These are phyloP conservation scores for Acrobasis repandana DNA, from an alignment of 2,888 invertebrate genomes.

Conservation along the genomic window DNA sequence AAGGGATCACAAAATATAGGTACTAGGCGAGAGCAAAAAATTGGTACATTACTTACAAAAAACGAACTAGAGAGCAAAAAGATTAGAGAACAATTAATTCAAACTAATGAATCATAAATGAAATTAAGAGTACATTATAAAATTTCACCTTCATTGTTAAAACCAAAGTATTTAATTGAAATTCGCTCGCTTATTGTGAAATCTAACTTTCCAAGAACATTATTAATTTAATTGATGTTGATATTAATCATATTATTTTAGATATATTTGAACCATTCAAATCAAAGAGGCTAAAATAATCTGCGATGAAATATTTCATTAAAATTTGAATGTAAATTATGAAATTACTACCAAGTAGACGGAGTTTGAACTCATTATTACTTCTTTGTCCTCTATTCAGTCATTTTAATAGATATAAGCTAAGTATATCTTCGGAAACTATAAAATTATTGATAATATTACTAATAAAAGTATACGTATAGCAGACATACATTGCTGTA, in stretches of 20 bases:
- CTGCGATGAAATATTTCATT: neutral
- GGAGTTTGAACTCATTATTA: neutral
- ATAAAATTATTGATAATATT: no score
- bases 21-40: no score
- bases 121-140: neutral
- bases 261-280: neutral
- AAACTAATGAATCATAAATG: neutral
- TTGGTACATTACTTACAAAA: no score
- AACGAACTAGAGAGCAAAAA: no score
- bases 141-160: neutral
- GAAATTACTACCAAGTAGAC: neutral
- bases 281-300: neutral
- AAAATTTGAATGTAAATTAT: neutral
- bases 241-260: neutral
- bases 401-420: no score
- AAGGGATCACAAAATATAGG: no score
- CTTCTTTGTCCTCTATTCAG: neutral
- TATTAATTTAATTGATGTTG: neutral
- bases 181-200: neutral
- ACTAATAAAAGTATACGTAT: no score
- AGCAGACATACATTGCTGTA: no score
- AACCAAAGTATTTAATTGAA: neutral
- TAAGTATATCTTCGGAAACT: no score
- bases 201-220: neutral
- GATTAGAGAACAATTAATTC: neutral